Base-by-base conservation (phyloP, 2,888 invertebrate genomes). In the Iselma pallidipennis region DNA sequence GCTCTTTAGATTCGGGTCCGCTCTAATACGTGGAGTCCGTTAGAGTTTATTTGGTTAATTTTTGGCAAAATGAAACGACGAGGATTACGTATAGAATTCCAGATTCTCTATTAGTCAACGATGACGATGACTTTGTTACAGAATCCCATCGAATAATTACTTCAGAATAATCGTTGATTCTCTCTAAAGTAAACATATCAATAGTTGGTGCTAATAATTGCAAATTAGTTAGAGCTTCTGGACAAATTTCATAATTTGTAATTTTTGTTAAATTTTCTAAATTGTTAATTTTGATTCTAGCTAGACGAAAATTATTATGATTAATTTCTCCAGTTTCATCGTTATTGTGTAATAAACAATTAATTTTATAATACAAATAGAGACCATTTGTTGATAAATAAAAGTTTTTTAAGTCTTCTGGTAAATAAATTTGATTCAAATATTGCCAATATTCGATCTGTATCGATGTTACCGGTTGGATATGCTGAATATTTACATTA, bases 361-460 rank as follows among this genome's bases (percentile, higher is more conserved):
- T 73, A 63, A 78, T 91, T 77, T 91, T 90, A 76, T 92, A 92
- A 76, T 88, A 89, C 49, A 94, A 84, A 67, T 87, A 84, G 77
- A 94, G 93, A 1, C 94, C 95, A 78, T 94, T 92, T 49, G 89
- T 90, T 1, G 94, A 93, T 9, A 88, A 83, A 77, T 93, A 95
- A 77, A 94, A 95, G 74, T 91, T 89, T 59, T 90, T 87, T 67
- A 94, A 82, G 76, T 94, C 94, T 67, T 90, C 89, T 0, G 94
- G 92, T 53, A 95, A 81, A 37, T 85, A 82, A 33, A 91, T 88
- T 45, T 90, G 89, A 78, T 94, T 90, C 59, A 89, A 85, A 73
- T 92, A 91, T 76, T 95, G 94, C 94, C 94, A 95, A 29, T 87
- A 87, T 4, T 88, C 85, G 33, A 93, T 74, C 45, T 76, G 74